Percentiles rank a stretch among this genome's conserved stretches.
Conservation (phyloP, 2,888 invertebrate genomes). For the Saturnia japonica region DNA sequence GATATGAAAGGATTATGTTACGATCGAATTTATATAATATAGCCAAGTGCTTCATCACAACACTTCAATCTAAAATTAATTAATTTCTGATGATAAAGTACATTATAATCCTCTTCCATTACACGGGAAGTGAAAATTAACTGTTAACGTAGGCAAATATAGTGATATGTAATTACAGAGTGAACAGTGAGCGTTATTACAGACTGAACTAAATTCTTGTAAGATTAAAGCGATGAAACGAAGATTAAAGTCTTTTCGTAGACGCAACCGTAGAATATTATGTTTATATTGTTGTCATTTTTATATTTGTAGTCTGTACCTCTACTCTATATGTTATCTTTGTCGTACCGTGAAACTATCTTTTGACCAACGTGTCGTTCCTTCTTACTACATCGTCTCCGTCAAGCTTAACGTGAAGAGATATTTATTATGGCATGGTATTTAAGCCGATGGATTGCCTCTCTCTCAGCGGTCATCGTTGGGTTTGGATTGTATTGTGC, state of each 20-base stretch:
- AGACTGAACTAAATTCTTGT: not conserved
- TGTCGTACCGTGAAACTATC: too few relatives aligned
- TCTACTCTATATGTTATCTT: too few relatives aligned
- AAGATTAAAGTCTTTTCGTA: not conserved
- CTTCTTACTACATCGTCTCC: too few relatives aligned
- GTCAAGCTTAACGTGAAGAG: too few relatives aligned
- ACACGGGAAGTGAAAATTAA: slow-evolving; percentile 11
- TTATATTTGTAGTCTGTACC: too few relatives aligned
- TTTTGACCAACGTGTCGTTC: too few relatives aligned
- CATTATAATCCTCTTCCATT: slow-evolving; percentile 12
- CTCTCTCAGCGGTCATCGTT: too few relatives aligned
- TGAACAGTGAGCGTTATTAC: not conserved
- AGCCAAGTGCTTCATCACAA: slow-evolving; percentile 2
- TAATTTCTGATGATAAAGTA: slow-evolving; percentile 21
- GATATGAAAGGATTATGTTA: slow-evolving; percentile 16
- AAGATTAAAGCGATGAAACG: not conserved
- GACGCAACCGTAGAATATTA: too few relatives aligned
- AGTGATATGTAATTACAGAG: slow-evolving; percentile 4
- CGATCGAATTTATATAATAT: slow-evolving; percentile 1
- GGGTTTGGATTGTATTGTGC: too few relatives aligned
- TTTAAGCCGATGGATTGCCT: too few relatives aligned
- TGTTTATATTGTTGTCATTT: too few relatives aligned
- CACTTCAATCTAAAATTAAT: slow-evolving; percentile 24
- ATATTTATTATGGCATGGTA: too few relatives aligned
- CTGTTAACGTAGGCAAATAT: not conserved